Conservation (phyloP, 2,797 vertebrate species). For the Margarornis squamiger region DNA sequence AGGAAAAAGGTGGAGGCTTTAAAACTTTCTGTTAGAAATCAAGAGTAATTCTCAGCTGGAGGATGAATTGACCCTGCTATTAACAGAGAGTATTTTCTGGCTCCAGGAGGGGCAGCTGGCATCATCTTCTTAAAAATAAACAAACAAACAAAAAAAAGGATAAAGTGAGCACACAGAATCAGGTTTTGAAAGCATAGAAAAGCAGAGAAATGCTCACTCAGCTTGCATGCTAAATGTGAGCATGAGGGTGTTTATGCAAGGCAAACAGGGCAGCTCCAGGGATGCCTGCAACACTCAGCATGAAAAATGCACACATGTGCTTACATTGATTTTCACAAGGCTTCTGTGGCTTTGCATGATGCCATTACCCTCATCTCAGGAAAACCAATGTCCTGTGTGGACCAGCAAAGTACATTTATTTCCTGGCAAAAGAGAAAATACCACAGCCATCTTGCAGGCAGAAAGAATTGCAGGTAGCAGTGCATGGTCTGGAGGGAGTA, state of each 20-base stretch:
- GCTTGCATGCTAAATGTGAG: neutral
- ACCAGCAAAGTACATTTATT: neutral
- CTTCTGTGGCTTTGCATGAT: neutral
- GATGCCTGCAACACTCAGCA: accelerated
- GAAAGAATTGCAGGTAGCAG: neutral
- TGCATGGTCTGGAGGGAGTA: neutral
- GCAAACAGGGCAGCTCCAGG: neutral
- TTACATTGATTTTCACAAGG: neutral
- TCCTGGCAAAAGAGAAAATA: neutral
- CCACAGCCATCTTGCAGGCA: neutral
- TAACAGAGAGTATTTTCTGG: neutral
- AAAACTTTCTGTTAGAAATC: constrained; percentile 8
- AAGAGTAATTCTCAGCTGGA: neutral
- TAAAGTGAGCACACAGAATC: neutral
- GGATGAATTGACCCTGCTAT: neutral
- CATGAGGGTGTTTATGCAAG: neutral
- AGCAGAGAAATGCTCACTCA: accelerated
- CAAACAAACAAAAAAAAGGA: neutral
- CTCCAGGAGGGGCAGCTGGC: neutral
- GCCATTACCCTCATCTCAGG: neutral
- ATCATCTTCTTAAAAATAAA: neutral
- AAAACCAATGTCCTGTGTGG: neutral
- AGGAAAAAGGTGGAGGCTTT: constrained; percentile 41
- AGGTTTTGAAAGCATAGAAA: neutral
- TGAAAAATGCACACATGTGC: accelerated